Evolutionary conservation across 2,113 vertebrate genomes (phyloP).

Genomic region (Phrynocephalus versicolor): DNA sequence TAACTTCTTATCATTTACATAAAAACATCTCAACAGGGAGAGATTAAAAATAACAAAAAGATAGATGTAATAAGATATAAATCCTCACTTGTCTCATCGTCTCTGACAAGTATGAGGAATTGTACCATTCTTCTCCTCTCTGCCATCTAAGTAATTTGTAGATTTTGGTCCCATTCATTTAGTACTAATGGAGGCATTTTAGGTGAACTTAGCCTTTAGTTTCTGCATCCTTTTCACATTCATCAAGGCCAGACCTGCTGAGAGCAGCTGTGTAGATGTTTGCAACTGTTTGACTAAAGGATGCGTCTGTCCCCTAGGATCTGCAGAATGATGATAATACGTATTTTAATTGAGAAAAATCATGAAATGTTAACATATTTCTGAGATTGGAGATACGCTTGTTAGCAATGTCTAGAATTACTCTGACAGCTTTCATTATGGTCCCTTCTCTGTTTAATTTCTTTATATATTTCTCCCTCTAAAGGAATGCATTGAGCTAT

Average conservation of each 20-base stretch:
- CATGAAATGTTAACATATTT: conserved; percentile 39
- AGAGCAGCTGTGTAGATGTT: conserved; percentile 6
- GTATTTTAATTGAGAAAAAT: conserved; percentile 13
- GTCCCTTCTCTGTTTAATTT: conserved; percentile 70
- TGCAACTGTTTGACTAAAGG: neutral
- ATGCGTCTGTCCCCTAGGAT: conserved; percentile 20
- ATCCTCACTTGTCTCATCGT: too few species aligned
- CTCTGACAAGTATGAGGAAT: too few species aligned
- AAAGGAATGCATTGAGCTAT: conserved; percentile 79
- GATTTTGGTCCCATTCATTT: neutral
- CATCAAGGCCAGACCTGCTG: conserved; percentile 40
- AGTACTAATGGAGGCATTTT: neutral
- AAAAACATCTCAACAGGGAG: neutral
- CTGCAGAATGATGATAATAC: conserved; percentile 6
- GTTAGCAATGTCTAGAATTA: conserved; percentile 78
- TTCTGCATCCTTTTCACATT: conserved; percentile 40
- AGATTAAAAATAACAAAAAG: neutral
- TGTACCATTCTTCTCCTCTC: neutral
- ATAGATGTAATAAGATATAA: neutral
- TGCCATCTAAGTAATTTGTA: conserved; percentile 31
- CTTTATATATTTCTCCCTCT: conserved; percentile 74
- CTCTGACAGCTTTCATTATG: conserved; percentile 86
- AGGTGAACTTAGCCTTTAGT: conserved; percentile 32
- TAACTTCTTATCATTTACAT: too few species aligned
- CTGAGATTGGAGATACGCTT: conserved; percentile 58